Base-by-base conservation (phyloP, 1,140 invertebrate genomes). In the Bombus confusus region DNA sequence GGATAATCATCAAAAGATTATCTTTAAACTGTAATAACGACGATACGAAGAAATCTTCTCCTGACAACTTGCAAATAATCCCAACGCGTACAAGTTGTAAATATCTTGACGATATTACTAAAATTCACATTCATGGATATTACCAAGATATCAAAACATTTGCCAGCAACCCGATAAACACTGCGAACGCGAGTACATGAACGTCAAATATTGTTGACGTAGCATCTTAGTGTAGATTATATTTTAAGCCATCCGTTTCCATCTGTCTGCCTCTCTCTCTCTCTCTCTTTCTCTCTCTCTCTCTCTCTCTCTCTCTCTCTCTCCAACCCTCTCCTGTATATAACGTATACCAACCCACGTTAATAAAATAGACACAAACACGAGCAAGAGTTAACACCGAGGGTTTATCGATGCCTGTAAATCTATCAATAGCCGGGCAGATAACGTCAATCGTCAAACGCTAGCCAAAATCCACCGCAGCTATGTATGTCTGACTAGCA, bases 121-220 rank as follows among this genome's bases (percentile, higher is more conserved):
- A 66, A 80, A 64, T 64, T 39, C 57, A 34, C 13, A 37, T 59
- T 66, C 34, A 5, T 18, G 59, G 69, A 57, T 81, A 57, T 34
- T 68, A 80, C 6, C 34, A 18, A 6, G 18, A 15, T 31, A 81
- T 80, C 79, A 59, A 75, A 81, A 81, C 41, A 59, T 74, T 73
- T 80, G 47, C 31, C 43, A 15, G 34, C n/a, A 34, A 68, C 77
- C 41, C 37, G n/a, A 28, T 22, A 80, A 85, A 85, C 69, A 59
- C 6, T 25, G 18, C 31, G 22, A 57, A 52, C 31, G 31, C 41
- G 25, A 25, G 76, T 74, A 80, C 68, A 74, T 74, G 74, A 74
- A 39, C 69, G 34, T 52, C 22, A 52, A 68, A 75, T 39, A 74
- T 37, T 15, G 39, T 57, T 74, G 71, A 43, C 34, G 43, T 15